Percentiles rank a stretch among this genome's conserved stretches.
phyloP scores from a whole-genome alignment of 37 sponge, comb jelly and placozoan species.

The Aphrocallistes beatrix region DNA sequence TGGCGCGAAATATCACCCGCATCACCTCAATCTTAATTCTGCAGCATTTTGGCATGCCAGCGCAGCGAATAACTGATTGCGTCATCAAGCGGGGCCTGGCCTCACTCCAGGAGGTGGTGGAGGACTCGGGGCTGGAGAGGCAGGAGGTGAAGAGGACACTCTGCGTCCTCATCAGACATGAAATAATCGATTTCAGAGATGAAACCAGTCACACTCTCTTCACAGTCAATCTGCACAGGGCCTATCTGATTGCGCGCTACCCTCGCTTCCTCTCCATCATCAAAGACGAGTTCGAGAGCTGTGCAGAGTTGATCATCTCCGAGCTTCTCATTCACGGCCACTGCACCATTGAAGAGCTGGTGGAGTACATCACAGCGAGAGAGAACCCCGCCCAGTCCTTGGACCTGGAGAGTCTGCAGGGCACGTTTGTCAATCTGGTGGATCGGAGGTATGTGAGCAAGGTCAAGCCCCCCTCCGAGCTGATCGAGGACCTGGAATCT shows the following conservation, averaged over 20 bases:
- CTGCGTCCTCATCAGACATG: not conserved
- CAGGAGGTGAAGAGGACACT: not conserved
- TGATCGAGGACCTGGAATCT: not conserved
- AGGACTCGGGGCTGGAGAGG: not conserved
- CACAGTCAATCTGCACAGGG: not conserved
- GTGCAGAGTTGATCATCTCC: not conserved
- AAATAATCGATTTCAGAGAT: not conserved
- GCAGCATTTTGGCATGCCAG: not conserved
- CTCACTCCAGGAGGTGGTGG: not conserved
- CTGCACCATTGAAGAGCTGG: not conserved
- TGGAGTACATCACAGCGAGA: not conserved
- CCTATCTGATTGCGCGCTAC: not conserved
- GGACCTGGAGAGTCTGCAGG: not conserved
- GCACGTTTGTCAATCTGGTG: not conserved
- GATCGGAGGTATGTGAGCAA: not conserved
- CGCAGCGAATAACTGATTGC: not conserved
- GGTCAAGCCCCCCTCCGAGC: not conserved
- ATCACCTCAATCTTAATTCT: not conserved
- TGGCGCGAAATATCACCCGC: not conserved
- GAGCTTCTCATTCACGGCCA: not conserved
- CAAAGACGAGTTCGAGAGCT: not conserved
- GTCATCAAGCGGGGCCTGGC: not conserved
- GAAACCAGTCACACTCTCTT: not conserved
- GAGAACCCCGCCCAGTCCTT: not conserved
- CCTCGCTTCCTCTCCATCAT: not conserved